These are phyloP conservation scores for Proisotoma minuta DNA, from an alignment of 2,888 invertebrate genomes.

Conservation along the genomic window DNA sequence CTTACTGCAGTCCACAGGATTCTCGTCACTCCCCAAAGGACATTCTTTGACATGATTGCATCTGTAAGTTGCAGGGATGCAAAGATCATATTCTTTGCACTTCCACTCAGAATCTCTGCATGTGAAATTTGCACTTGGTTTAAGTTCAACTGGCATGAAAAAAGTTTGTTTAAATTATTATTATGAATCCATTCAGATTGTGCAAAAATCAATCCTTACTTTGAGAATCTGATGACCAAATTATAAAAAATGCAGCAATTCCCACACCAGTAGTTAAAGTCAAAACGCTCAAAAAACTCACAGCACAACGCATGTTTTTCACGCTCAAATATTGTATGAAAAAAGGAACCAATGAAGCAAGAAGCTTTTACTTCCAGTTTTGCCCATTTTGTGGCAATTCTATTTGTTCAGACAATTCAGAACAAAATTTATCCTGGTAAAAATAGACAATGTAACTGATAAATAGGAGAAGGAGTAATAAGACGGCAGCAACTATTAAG, in stretches of 20 bases:
- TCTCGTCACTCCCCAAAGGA: slow-evolving; percentile 17
- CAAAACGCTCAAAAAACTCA: slow-evolving; percentile 37
- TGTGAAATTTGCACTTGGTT: neutral
- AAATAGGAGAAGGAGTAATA: too few relatives aligned
- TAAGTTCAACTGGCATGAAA: neutral
- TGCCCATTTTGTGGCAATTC: too few relatives aligned
- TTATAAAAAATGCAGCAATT: slow-evolving; percentile 26
- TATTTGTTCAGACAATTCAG: too few relatives aligned
- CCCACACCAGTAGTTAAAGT: slow-evolving; percentile 26
- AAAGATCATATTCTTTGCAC: neutral
- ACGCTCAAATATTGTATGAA: too few relatives aligned
- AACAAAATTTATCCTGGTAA: too few relatives aligned
- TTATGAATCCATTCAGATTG: slow-evolving; percentile 9
- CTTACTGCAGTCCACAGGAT: slow-evolving; percentile 18
- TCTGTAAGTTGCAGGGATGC: slow-evolving; percentile 4
- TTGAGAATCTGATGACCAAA: slow-evolving; percentile 18
- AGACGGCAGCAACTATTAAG: too few relatives aligned
- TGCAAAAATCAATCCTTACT: slow-evolving; percentile 5
- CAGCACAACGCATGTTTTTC: slow-evolving; percentile 33
- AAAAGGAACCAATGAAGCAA: too few relatives aligned
- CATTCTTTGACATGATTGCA: slow-evolving; percentile 16
- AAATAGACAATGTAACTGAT: too few relatives aligned
- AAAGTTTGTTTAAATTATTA: neutral
- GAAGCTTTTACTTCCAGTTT: too few relatives aligned
- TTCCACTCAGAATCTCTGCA: neutral